A percentile compares a stretch with the other conserved stretches of the same genome.
phyloP scores from a whole-genome alignment of 2,113 vertebrate genomes.

The Rhegmatorhina hoffmannsi region DNA sequence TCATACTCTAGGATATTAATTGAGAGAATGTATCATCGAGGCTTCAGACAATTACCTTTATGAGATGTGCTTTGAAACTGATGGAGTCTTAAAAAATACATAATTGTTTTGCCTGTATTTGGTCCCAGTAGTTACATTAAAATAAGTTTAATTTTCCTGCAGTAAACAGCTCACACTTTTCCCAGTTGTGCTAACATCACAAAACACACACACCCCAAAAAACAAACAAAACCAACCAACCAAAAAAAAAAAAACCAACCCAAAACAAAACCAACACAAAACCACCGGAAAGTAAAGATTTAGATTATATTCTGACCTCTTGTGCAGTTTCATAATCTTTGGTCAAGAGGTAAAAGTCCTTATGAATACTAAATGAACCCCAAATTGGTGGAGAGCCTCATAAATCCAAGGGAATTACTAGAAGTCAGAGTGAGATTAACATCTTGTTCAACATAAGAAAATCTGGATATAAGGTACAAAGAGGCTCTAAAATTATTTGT shows the following conservation, averaged over 20 bases:
- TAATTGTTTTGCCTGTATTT: neutral
- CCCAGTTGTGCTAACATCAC: neutral
- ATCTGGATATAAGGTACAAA: neutral
- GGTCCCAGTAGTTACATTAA: slow-evolving; percentile 46
- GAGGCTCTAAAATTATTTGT: neutral
- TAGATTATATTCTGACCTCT: neutral
- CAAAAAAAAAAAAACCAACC: too few relatives aligned
- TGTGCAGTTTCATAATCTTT: neutral
- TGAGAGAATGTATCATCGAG: neutral
- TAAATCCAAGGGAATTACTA: neutral
- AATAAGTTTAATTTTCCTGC: slow-evolving; percentile 46
- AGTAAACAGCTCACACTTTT: slow-evolving; percentile 16
- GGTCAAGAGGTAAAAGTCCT: neutral
- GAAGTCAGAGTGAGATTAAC: neutral
- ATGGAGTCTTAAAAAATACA: neutral
- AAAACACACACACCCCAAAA: neutral
- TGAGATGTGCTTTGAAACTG: neutral
- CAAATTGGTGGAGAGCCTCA: neutral
- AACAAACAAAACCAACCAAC: neutral
- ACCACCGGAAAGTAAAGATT: neutral
- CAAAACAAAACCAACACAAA: neutral
- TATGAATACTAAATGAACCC: neutral
- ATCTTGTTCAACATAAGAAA: neutral
- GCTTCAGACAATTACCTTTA: slow-evolving; percentile 34
- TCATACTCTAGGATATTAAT: slow-evolving; percentile 1